Percentiles rank a stretch among this genome's conserved stretches.
Evolutionary conservation across 2,797 vertebrate species (phyloP).

Genomic region (Microtus agrestis): DNA sequence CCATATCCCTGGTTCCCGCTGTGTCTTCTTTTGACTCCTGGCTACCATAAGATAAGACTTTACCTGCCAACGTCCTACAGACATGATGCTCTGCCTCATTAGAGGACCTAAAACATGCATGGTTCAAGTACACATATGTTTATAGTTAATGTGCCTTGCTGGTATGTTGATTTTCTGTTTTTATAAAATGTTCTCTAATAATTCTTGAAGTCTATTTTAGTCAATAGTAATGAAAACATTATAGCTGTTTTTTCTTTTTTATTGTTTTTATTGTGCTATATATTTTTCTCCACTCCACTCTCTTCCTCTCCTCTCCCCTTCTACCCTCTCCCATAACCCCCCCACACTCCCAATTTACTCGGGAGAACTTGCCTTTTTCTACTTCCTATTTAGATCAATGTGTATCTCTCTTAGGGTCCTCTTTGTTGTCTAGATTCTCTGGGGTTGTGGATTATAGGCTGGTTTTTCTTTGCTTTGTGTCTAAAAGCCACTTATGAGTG

Average conservation of each 20-base stretch:
- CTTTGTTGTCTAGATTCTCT: too few species aligned
- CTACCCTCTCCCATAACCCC: too few species aligned
- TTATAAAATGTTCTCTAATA: neutral
- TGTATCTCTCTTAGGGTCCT: too few species aligned
- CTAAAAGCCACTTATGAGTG: too few species aligned
- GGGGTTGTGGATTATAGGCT: too few species aligned
- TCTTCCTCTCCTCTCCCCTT: too few species aligned
- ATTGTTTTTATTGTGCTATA: too few species aligned
- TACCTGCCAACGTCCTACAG: neutral
- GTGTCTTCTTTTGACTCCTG: neutral
- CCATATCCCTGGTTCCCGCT: neutral
- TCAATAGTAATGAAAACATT: neutral
- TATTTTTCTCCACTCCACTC: too few species aligned
- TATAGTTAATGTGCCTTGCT: neutral
- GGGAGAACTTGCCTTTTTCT: too few species aligned
- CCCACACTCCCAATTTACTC: too few species aligned
- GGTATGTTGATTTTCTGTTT: neutral
- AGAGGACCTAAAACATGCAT: neutral
- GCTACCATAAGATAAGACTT: neutral
- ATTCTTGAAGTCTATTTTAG: neutral
- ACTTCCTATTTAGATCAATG: too few species aligned
- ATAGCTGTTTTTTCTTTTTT: neutral
- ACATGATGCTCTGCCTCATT: neutral
- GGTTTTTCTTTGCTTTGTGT: too few species aligned
- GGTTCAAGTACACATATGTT: neutral